Evolutionary conservation across 1,140 invertebrate genomes (phyloP).

Genomic region (Trichonephila inaurata): DNA sequence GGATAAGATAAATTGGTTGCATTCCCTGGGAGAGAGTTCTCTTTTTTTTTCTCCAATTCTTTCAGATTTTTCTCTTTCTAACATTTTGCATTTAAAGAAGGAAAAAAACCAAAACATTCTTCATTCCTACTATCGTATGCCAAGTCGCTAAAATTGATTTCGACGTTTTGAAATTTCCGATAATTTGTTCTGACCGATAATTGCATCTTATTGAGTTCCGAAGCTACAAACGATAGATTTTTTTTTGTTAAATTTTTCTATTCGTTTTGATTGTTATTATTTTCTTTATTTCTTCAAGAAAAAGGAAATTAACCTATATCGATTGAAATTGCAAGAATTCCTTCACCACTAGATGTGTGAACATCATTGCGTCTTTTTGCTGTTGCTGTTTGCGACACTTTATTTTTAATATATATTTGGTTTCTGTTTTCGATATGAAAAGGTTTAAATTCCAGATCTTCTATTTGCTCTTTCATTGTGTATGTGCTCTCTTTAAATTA

Average conservation of each 20-base stretch:
- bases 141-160: slow-evolving; percentile 40
- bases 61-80: neutral
- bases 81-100: slow-evolving; percentile 14
- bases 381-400: neutral
- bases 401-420: neutral
- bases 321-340: slow-evolving; percentile 11
- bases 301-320: slow-evolving; percentile 44
- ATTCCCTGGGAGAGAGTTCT: neutral
- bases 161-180: slow-evolving; percentile 50
- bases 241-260: slow-evolving; percentile 14
- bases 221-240: neutral
- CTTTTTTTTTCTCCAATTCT: neutral
- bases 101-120: slow-evolving; percentile 6
- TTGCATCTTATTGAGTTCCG: slow-evolving; percentile 61
- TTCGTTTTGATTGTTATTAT: slow-evolving; percentile 3
- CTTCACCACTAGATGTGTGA: neutral
- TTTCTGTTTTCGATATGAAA: neutral
- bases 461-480: neutral
- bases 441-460: neutral
- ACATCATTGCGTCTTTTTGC: neutral
- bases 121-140: neutral
- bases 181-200: slow-evolving; percentile 58
- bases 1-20: slow-evolving; percentile 5
- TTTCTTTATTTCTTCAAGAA: neutral
- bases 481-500: too few species aligned